phyloP scores from a whole-genome alignment of 92 coral and sea anemone species.

The Epizoanthus ramosus region DNA sequence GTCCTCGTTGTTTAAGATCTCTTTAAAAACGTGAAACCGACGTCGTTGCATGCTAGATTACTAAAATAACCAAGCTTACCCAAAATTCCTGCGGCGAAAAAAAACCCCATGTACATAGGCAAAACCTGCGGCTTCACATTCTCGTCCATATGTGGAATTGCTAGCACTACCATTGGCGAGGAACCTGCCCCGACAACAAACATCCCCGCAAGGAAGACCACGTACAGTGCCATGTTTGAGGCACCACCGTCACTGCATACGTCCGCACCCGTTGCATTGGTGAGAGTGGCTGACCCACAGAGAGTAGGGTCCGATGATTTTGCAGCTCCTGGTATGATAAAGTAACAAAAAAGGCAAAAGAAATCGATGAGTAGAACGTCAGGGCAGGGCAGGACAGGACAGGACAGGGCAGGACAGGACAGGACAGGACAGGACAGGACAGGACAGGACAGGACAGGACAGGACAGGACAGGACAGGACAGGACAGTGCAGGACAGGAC shows the following conservation, averaged over 20 bases:
- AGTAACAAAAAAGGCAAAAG: too few species aligned
- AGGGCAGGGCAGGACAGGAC: too few species aligned
- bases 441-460: too few species aligned
- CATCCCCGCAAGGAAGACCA: conserved; percentile 74
- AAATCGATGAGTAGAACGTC: too few species aligned
- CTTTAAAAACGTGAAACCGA: too few species aligned
- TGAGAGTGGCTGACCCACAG: conserved; percentile 9
- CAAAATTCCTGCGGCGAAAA: conserved; percentile 54
- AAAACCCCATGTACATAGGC: conserved; percentile 77
- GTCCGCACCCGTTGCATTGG: conserved; percentile 8
- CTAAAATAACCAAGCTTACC: conserved; percentile 44
- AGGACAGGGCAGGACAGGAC: too few species aligned
- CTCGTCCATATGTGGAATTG: conserved; percentile 74
- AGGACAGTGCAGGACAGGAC: too few species aligned
- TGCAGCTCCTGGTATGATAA: conserved; percentile 28
- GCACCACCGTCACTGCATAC: conserved; percentile 11
- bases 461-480: too few species aligned
- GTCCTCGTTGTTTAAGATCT: too few species aligned
- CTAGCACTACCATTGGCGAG: conserved; percentile 68
- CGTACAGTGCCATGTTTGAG: conserved; percentile 49
- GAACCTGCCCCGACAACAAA: conserved; percentile 61
- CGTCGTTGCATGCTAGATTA: too few species aligned
- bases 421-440: too few species aligned
- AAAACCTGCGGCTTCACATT: conserved; percentile 61
- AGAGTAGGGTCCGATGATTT: conserved; percentile 15